Conservation (phyloP, 1,140 invertebrate species). For the Pollicipes pollicipes region DNA sequence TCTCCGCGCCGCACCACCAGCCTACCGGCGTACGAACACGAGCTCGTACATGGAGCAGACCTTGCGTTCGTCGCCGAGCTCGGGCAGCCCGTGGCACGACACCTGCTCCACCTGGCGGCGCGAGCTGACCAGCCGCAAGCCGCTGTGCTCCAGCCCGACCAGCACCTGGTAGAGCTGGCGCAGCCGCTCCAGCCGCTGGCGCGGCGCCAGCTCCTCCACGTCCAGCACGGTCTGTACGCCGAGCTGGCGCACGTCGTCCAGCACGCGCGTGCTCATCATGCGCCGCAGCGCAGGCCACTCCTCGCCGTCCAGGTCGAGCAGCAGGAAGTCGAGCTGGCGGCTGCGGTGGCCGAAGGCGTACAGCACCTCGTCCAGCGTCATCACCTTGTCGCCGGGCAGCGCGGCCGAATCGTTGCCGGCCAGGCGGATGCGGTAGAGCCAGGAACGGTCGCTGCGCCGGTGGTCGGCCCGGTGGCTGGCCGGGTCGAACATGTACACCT, state of each 20-base stretch:
- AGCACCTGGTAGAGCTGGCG: neutral
- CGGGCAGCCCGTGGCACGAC: neutral
- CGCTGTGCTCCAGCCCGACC: conserved; percentile 1
- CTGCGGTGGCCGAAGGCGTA: neutral
- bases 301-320: neutral
- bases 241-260: neutral
- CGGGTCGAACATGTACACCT: conserved; percentile 4
- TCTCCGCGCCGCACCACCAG: too few species aligned
- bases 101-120: neutral
- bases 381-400: neutral
- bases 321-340: neutral
- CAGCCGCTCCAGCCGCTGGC: neutral
- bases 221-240: neutral
- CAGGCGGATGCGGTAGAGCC: neutral
- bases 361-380: neutral
- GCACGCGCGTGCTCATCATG: neutral
- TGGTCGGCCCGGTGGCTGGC: neutral
- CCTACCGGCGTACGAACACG: neutral
- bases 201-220: neutral
- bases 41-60: neutral
- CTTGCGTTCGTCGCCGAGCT: neutral
- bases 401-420: conserved; percentile 3
- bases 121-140: neutral
- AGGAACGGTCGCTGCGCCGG: neutral
- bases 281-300: neutral